phyloP scores from a whole-genome alignment of 2,797 vertebrate genomes.

The Harpagifer antarcticus region DNA sequence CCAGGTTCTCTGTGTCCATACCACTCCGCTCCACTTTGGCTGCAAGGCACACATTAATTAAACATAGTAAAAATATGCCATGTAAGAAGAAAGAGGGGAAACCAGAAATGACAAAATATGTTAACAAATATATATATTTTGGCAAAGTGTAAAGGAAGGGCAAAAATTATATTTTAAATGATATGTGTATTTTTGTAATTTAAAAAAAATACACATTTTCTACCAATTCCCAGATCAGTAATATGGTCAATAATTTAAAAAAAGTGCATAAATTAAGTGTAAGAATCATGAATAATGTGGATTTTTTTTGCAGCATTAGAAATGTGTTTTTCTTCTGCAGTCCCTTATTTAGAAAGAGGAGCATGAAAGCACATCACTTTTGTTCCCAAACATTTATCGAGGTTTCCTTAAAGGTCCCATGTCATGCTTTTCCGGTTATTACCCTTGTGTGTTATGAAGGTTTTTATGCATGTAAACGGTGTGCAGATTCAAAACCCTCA shows the following conservation, averaged over 20 bases:
- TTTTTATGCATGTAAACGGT: no score
- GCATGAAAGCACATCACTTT: background rate
- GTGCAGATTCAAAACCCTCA: no score
- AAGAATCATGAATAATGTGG: background rate
- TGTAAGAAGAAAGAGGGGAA: background rate
- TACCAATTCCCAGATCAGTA: background rate
- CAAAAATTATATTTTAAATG: background rate
- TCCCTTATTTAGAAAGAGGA: constrained; percentile 7
- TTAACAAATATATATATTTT: background rate
- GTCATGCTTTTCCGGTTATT: no score
- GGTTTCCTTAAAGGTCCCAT: constrained; percentile 30
- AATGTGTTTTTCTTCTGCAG: constrained; percentile 8
- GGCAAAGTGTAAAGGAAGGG: background rate
- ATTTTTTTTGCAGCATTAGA: background rate
- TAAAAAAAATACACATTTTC: background rate
- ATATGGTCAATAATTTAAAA: background rate
- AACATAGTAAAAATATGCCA: background rate
- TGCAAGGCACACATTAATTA: constrained; percentile 50
- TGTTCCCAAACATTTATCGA: background rate
- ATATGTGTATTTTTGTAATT: background rate
- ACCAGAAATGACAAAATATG: background rate
- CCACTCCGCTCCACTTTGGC: constrained; percentile 86
- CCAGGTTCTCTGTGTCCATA: constrained; percentile 93
- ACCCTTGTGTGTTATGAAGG: no score
- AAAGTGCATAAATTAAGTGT: background rate